Conservation (phyloP, 1,140 invertebrate genomes). For the Drosophila biarmipes region DNA sequence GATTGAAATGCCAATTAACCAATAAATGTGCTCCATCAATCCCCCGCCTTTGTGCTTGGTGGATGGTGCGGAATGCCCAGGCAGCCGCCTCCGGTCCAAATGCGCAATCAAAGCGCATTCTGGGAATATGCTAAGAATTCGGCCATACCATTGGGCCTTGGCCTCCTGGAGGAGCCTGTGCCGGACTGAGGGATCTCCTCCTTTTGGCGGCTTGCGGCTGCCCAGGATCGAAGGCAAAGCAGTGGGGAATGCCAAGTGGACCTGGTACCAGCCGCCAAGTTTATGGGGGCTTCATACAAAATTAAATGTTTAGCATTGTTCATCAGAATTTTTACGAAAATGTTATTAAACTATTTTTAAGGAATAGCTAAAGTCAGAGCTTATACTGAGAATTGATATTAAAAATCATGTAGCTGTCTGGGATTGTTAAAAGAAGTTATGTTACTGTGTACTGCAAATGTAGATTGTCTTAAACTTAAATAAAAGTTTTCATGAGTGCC, state of each 20-base stretch:
- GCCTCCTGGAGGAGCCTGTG: slow-evolving; percentile 8
- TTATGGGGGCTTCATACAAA: too few relatives aligned
- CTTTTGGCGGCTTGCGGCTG: slow-evolving; percentile 50
- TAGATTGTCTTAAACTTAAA: too few relatives aligned
- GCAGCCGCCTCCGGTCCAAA: slow-evolving; percentile 21
- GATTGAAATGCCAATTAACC: slow-evolving; percentile 74
- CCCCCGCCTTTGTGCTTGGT: slow-evolving; percentile 2
- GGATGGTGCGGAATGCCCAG: slow-evolving; percentile 19
- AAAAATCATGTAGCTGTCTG: too few relatives aligned
- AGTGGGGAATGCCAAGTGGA: neutral
- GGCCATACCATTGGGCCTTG: slow-evolving; percentile 12
- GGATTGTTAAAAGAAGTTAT: too few relatives aligned
- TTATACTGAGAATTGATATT: too few relatives aligned
- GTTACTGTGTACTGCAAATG: too few relatives aligned
- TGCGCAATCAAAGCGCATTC: slow-evolving; percentile 62
- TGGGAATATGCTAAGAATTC: slow-evolving; percentile 57
- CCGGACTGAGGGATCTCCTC: neutral
- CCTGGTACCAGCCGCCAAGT: neutral
- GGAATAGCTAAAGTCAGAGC: too few relatives aligned
- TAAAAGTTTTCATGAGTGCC: too few relatives aligned
- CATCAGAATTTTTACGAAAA: too few relatives aligned
- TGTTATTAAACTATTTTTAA: too few relatives aligned
- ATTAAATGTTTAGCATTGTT: too few relatives aligned
- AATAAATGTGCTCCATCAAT: slow-evolving; percentile 41
- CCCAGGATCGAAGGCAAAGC: slow-evolving; percentile 44